These are phyloP conservation scores for Xylocopa sonorina DNA, from an alignment of 1,140 invertebrate genomes.

Conservation along the genomic window DNA sequence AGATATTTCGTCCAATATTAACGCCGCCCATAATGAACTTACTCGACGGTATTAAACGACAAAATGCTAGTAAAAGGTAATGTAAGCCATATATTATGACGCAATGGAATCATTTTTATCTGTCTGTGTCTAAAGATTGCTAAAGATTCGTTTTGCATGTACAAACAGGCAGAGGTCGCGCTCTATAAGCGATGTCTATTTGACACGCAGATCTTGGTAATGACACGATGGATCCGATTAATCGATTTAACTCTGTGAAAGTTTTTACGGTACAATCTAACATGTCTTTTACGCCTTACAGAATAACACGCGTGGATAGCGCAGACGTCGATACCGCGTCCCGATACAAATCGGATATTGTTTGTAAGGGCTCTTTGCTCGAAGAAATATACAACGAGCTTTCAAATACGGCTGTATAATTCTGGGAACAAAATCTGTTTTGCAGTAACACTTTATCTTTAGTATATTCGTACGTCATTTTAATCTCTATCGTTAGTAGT, in stretches of 20 bases:
- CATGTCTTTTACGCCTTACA: slow-evolving; percentile 52
- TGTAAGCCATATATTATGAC: not conserved
- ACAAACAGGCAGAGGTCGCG: slow-evolving; percentile 71
- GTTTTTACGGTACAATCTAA: not conserved
- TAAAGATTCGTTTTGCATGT: slow-evolving; percentile 73
- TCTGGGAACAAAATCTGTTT: slow-evolving; percentile 61
- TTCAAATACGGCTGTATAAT: slow-evolving; percentile 77
- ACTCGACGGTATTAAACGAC: slow-evolving; percentile 78
- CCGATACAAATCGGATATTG: slow-evolving; percentile 69
- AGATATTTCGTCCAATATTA: slow-evolving; percentile 80
- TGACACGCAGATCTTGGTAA: slow-evolving; percentile 73
- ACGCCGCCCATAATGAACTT: slow-evolving; percentile 77
- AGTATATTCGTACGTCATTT: slow-evolving; percentile 34
- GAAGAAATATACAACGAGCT: slow-evolving; percentile 79
- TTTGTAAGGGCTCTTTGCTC: slow-evolving; percentile 73
- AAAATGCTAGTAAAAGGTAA: slow-evolving; percentile 76
- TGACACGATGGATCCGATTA: slow-evolving; percentile 30
- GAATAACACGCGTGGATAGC: slow-evolving; percentile 69
- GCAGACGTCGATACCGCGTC: slow-evolving; percentile 72
- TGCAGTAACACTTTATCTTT: slow-evolving; percentile 19
- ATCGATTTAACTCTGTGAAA: not conserved
- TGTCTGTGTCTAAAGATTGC: slow-evolving; percentile 29
- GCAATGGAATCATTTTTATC: not conserved
- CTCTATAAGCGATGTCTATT: slow-evolving; percentile 66
- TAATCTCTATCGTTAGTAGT: not conserved